Percentiles rank a stretch among this genome's conserved stretches.
Conservation (phyloP, 2,888 invertebrate genomes). For the Caenorhabditis uteleia region DNA sequence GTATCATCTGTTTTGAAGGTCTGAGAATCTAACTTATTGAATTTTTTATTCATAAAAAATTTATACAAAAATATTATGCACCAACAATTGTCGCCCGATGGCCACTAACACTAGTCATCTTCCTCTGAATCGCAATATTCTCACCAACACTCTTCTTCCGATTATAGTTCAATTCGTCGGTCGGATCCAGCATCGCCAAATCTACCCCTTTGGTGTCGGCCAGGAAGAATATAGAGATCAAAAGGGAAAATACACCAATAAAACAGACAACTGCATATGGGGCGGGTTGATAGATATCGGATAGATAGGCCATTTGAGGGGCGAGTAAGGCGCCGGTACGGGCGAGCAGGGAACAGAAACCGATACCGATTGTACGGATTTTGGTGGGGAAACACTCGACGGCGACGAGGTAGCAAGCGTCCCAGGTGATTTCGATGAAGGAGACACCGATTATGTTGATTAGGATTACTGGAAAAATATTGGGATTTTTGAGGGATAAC, state of each 20-base stretch:
- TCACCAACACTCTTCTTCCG: conserved; percentile 4
- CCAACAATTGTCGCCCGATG: neutral
- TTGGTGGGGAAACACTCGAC: conserved; percentile 61
- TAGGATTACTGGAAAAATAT: conserved; percentile 52
- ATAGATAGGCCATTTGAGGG: conserved; percentile 56
- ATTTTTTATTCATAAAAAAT: too few species aligned
- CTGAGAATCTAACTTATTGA: too few species aligned
- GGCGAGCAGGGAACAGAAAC: conserved; percentile 62
- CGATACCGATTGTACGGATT: conserved; percentile 48
- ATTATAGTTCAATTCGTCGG: conserved; percentile 11
- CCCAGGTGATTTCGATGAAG: conserved; percentile 67
- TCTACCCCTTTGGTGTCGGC: conserved; percentile 53
- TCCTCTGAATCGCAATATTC: conserved; percentile 3
- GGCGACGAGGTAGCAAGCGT: conserved; percentile 64
- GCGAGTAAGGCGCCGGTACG: conserved; percentile 62
- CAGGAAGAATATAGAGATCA: conserved; percentile 43
- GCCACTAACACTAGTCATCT: neutral
- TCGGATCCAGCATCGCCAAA: conserved; percentile 24
- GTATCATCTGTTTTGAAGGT: too few species aligned
- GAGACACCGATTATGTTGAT: conserved; percentile 61
- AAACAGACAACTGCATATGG: conserved; percentile 48
- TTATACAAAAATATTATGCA: conserved; percentile 3
- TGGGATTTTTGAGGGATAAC: neutral
- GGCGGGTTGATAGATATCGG: conserved; percentile 33
- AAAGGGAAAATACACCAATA: conserved; percentile 39